Conservation (phyloP, 2,113 vertebrate genomes). For the Anhinga rufa region DNA sequence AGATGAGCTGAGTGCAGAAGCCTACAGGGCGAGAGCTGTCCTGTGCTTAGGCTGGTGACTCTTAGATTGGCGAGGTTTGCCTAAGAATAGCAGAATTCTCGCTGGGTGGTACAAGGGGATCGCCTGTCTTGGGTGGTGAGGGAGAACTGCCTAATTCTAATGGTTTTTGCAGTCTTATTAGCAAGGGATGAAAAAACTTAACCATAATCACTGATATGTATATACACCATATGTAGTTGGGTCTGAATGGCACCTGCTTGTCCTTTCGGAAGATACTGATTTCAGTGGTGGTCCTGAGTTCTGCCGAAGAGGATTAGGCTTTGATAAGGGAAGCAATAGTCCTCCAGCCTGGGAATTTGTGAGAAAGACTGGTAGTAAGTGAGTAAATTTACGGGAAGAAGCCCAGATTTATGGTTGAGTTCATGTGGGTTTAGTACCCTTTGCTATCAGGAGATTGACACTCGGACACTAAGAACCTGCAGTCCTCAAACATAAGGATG, state of each 20-base stretch:
- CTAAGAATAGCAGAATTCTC: not conserved
- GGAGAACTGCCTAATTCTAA: not conserved
- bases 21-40: not conserved
- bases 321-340: not conserved
- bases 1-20: not conserved
- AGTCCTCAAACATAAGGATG: not conserved
- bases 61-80: not conserved
- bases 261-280: not conserved
- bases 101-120: not conserved
- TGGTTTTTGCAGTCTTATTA: not conserved
- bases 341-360: not conserved
- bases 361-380: too few relatives aligned
- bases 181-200: not conserved
- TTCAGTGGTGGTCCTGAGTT: not conserved
- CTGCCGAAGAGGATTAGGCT: not conserved
- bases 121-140: not conserved
- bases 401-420: accelerated
- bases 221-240: not conserved
- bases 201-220: accelerated
- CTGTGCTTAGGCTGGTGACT: not conserved
- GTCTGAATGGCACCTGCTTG: not conserved
- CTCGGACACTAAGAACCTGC: not conserved
- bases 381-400: not conserved
- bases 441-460: not conserved
- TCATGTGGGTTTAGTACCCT: accelerated